Base-by-base conservation (phyloP, 2,888 invertebrate genomes). In the Eremobia ochroleuca region DNA sequence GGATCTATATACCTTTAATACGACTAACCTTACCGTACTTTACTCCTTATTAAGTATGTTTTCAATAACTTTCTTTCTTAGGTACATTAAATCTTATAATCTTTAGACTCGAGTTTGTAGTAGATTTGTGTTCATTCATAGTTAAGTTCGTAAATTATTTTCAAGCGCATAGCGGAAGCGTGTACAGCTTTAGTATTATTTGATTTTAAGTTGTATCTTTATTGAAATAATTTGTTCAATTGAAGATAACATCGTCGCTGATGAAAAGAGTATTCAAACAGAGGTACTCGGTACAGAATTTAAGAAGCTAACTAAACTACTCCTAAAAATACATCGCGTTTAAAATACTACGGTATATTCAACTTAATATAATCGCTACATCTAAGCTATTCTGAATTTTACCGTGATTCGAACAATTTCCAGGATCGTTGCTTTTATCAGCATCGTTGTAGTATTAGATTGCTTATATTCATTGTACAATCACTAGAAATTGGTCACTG, bases 111-210 rank as follows among this genome's bases (percentile, higher is more conserved):
- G 9, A 34, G 18, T 79, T 82, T 79, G 40, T 64, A 15, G 15
- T 15, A 15, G 25, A 34, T 49, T 8, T 61, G 49, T 69, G 40
- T 67, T n/a, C n/a, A n/a, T 58, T 15, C 25, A 9, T 25, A 28
- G 37, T 46, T n/a, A 77, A 34, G 31, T 52, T 79, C 15, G 9
- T 62, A 18, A 25, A 52, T 43, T 79, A 37, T 69, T 69, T 69
- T 76, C 5, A 86, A 86, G 79, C 69, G 28, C 31, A 15, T 58
- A 76, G 87, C 78, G 40, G 59, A 77, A 83, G 87, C 83, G 69
- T 73, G 66, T 55, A 31, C 66, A 46, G 83, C 78, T 59, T 40
- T 52, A 82, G 66, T 70, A 58, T 46, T 76, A 64, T 6, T 43
- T 46, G n/a, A 62, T 31, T 37, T 61, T 31, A 11, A 9, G 1